Base-by-base conservation (phyloP, 2,797 vertebrate genomes). In the Thamnophis elegans region DNA sequence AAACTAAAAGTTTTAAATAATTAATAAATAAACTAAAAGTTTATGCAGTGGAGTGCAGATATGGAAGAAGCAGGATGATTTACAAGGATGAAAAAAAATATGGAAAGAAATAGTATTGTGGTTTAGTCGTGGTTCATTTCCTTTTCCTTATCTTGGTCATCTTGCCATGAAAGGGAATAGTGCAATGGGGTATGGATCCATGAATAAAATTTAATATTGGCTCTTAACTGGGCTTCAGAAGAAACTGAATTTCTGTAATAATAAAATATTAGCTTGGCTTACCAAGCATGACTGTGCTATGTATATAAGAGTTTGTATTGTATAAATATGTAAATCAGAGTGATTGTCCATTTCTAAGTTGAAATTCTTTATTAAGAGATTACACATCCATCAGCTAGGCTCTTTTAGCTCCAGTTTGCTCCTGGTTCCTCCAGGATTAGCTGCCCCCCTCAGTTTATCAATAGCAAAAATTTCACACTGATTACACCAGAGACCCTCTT, bases 401-500 rank as follows among this genome's bases (percentile, higher is more conserved):
- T 51, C 32, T 62, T 93, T 56, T 65, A 87, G 87, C 65, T 93
- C 73, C 73, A 59, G 62, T 93, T 89, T 92, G 28, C 90, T 88
- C 20, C 36, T 1, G 12, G 10, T 18, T 2, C 5, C 55, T 0
- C 51, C 55, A 18, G 28, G 47, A 85, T 91, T 93, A 94, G 56
- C 20, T n/a, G 51, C 32, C 53, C 47, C 60, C 20, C 87, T 96
- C 94, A 92, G 87, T 94, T 96, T 95, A 92, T 26, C 58, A 89
- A 91, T 55, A 85, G 59, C 14, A 94, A n/a, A 90, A 94, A 93
- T 89, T 92, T 90, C 9, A 92, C 92, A 94, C 92, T 4, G n/a
- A 73, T 93, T 92, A 91, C 95, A 94, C 87, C 89, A 58, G 86
- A 62, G 93, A 92, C 82, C 90, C 32, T 95, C 92, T 90, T 55